A percentile compares a stretch with the other conserved stretches of the same genome.
These are phyloP conservation scores for Shinisaurus crocodilurus DNA, from an alignment of 2,113 vertebrate species.

Conservation along the genomic window DNA sequence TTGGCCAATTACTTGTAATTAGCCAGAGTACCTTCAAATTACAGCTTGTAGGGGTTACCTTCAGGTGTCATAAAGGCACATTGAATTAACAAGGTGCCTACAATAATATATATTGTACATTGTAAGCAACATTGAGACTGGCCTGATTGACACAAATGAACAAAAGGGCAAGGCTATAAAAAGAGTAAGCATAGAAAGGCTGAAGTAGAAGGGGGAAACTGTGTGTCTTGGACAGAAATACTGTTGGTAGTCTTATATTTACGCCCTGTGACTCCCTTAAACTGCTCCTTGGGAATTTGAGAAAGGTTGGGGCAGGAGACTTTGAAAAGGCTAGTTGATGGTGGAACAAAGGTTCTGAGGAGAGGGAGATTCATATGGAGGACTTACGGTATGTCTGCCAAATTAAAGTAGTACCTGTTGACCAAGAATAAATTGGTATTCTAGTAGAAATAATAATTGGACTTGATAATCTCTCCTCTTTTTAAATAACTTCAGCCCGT, in stretches of 20 bases:
- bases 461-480: neutral
- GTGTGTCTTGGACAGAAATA: neutral
- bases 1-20: slow-evolving; percentile 2
- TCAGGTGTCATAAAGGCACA: neutral
- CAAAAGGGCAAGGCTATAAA: neutral
- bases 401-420: neutral
- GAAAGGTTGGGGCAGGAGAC: neutral
- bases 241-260: neutral
- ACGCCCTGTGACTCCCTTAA: neutral
- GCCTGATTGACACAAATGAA: neutral
- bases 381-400: neutral
- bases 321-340: neutral
- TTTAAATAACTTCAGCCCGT: neutral
- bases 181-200: neutral
- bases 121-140: neutral
- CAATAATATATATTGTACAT: neutral
- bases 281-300: neutral
- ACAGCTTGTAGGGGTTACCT: neutral
- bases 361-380: neutral
- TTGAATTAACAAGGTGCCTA: neutral
- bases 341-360: neutral
- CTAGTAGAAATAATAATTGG: neutral
- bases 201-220: neutral
- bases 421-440: neutral
- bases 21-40: neutral